Base-by-base conservation (phyloP, 2,113 vertebrate species). In the Alligator sinensis region DNA sequence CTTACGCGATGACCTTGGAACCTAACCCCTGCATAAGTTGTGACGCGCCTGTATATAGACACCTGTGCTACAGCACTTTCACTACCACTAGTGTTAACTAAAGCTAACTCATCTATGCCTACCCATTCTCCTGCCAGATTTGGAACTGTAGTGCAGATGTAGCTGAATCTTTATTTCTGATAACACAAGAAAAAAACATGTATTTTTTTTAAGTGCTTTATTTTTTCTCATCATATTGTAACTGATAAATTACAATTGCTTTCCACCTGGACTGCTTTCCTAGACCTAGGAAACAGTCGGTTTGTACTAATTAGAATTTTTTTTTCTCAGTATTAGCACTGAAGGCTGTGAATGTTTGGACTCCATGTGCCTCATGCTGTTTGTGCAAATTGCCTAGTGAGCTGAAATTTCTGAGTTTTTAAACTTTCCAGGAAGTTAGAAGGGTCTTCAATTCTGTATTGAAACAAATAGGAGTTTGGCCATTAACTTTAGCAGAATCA, bases 321-420 rank as follows among this genome's bases (percentile, higher is more conserved):
- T 5, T 38, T 47, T 47, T 47, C 47, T 47, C 9, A 47, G 9
- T 82, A 30, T 38, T 1, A 6, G 27, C 13, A 18, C 13, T 7
- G 24, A 61, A n/a, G 34, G 38, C 80, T 83, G 0, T 0, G 6
- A 75, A 76, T 0, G 0, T n/a, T 27, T 81, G 58, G 13, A 1
- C 77, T 30, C 5, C 21, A 70, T n/a, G 66, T 61, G 58, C 27
- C 25, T 87, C 84, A 72, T 84, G 76, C 81, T 88, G 27, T 70
- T 34, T 72, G 68, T 38, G 34, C 68, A 72, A 72, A 72, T 38
- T 38, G 47, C 34, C 59, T 10, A n/a, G 47, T 27, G 13, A n/a
- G 38, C 34, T 21, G 14, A 57, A 47, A 34, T 59, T 62, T 81
- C 27, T 10, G 7, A 1, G 0, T 59, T 82, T 27, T 74, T 82